A percentile compares a stretch with the other conserved stretches of the same genome.
These are phyloP conservation scores for Serripes groenlandicus DNA, from an alignment of 2,888 invertebrate species.

Conservation along the genomic window DNA sequence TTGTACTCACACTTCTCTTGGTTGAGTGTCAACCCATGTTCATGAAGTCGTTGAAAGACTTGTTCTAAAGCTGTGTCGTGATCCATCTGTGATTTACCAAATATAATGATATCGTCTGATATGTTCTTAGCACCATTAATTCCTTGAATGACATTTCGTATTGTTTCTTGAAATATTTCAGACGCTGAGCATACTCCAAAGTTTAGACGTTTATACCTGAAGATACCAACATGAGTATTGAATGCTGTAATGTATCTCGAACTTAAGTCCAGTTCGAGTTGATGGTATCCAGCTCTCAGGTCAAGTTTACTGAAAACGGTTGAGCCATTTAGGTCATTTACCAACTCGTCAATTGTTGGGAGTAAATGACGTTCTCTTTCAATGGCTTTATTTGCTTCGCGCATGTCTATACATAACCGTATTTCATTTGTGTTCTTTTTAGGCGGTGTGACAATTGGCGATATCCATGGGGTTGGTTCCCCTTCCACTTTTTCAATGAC, in stretches of 20 bases:
- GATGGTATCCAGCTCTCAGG: constrained; percentile 68
- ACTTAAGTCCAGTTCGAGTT: constrained; percentile 66
- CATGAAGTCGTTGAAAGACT: constrained; percentile 65
- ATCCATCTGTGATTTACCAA: constrained; percentile 73
- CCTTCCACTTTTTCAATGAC: constrained; percentile 57
- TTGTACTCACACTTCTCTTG: constrained; percentile 78
- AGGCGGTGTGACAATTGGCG: constrained; percentile 57
- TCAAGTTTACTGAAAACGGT: constrained; percentile 49
- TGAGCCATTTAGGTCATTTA: constrained; percentile 66
- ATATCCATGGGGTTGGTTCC: constrained; percentile 72
- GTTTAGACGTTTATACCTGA: constrained; percentile 63
- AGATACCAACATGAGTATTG: constrained; percentile 67
- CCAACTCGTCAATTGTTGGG: constrained; percentile 69
- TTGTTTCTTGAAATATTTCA: constrained; percentile 86
- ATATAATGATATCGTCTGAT: constrained; percentile 85
- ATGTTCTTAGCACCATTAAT: constrained; percentile 83
- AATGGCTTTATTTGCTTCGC: constrained; percentile 69
- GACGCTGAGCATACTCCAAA: constrained; percentile 84
- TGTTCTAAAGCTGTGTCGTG: constrained; percentile 78
- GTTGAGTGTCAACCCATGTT: constrained; percentile 69
- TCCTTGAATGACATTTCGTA: constrained; percentile 80
- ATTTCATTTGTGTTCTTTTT: constrained; percentile 54
- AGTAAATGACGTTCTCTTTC: constrained; percentile 59
- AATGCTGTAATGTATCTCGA: constrained; percentile 72
- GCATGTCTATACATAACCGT: constrained; percentile 72